These are phyloP conservation scores for Anser cygnoides DNA, from an alignment of 2,113 vertebrate genomes.

Conservation along the genomic window DNA sequence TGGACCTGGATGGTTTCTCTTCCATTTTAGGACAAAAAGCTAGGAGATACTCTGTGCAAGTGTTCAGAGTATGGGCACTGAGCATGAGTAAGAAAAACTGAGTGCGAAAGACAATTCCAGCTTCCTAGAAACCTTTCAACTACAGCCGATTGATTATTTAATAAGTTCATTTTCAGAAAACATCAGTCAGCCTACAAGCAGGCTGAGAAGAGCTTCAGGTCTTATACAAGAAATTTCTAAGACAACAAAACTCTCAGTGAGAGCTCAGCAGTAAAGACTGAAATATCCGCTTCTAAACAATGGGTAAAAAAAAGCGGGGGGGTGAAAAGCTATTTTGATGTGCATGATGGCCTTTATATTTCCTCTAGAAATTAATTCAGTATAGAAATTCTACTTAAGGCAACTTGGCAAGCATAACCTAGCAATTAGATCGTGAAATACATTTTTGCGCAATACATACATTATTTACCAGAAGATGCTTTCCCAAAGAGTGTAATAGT, in stretches of 20 bases:
- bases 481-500: neutral
- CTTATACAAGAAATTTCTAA: neutral
- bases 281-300: neutral
- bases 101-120: neutral
- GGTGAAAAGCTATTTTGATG: neutral
- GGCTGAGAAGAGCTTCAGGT: neutral
- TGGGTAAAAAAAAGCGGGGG: neutral
- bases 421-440: neutral
- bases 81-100: neutral
- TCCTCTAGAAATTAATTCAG: slow-evolving; percentile 5
- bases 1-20: neutral
- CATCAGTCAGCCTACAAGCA: neutral
- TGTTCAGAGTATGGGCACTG: fast-evolving
- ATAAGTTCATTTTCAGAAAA: slow-evolving; percentile 5
- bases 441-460: neutral
- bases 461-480: neutral
- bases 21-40: neutral
- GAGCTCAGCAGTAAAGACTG: neutral
- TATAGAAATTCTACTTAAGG: neutral
- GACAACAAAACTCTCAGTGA: neutral
- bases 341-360: neutral
- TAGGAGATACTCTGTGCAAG: neutral
- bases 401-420: neutral
- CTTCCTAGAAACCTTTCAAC: neutral
- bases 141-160: neutral